Evolutionary conservation across 2,113 vertebrate genomes (phyloP).

Genomic region (human (Homo sapiens)): GRCh38 chr17:18568501-18569000

Average conservation of each 20-base stretch:
- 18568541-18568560: neutral
- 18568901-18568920: neutral
- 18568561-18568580: neutral
- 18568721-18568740: rapidly evolving
- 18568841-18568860: rapidly evolving
- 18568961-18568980: neutral
- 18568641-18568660: neutral
- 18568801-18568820: neutral
- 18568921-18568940: neutral
- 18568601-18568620: neutral
- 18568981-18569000: rapidly evolving
- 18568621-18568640: neutral
- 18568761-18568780: neutral
- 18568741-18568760: neutral
- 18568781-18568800: too few species aligned
- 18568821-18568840: neutral
- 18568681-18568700: neutral
- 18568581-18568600: neutral
- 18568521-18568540: neutral
- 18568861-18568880: neutral
- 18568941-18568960: neutral
- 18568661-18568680: neutral
- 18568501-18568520: neutral
- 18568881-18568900: neutral
- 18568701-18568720: neutral